A percentile compares a stretch with the other conserved stretches of the same genome.
These are phyloP conservation scores for Flexamia atlantica DNA, from an alignment of 2,888 invertebrate genomes.

Conservation along the genomic window DNA sequence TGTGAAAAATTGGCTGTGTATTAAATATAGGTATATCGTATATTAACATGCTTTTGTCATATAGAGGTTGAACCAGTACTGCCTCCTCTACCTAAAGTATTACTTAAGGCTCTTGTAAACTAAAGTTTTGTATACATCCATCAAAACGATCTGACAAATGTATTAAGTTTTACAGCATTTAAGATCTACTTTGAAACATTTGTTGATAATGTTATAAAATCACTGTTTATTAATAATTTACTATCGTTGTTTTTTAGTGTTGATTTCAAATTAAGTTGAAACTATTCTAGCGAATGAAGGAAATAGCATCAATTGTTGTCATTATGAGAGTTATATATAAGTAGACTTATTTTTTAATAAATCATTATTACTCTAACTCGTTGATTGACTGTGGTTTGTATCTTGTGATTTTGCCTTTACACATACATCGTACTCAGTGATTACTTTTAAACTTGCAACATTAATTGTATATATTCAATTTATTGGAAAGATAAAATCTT, in stretches of 20 bases:
- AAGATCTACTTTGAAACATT: not conserved
- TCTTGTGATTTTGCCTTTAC: too few relatives aligned
- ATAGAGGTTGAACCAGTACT: slow-evolving; percentile 33
- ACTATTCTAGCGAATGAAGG: slow-evolving; percentile 5
- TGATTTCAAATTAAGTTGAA: not conserved
- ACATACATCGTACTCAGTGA: too few relatives aligned
- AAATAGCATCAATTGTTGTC: slow-evolving; percentile 25
- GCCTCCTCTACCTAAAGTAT: slow-evolving; percentile 34
- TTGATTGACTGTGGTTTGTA: not conserved
- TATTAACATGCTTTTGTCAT: slow-evolving; percentile 36
- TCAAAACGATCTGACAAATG: slow-evolving; percentile 10
- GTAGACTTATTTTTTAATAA: slow-evolving; percentile 41
- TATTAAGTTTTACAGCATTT: slow-evolving; percentile 31
- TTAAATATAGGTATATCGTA: slow-evolving; percentile 38
- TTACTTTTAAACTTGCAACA: too few relatives aligned
- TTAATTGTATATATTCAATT: too few relatives aligned
- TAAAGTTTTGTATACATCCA: not conserved
- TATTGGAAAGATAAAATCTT: too few relatives aligned
- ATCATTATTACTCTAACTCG: slow-evolving; percentile 15
- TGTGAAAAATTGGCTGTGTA: slow-evolving; percentile 52
- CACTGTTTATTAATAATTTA: slow-evolving; percentile 14
- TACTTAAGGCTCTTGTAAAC: slow-evolving; percentile 25
- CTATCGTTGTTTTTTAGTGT: not conserved
- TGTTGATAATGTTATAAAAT: slow-evolving; percentile 5
- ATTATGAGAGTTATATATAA: slow-evolving; percentile 35